Evolutionary conservation across 2,888 invertebrate species (phyloP).

Genomic region (Pherbina coryleti): DNA sequence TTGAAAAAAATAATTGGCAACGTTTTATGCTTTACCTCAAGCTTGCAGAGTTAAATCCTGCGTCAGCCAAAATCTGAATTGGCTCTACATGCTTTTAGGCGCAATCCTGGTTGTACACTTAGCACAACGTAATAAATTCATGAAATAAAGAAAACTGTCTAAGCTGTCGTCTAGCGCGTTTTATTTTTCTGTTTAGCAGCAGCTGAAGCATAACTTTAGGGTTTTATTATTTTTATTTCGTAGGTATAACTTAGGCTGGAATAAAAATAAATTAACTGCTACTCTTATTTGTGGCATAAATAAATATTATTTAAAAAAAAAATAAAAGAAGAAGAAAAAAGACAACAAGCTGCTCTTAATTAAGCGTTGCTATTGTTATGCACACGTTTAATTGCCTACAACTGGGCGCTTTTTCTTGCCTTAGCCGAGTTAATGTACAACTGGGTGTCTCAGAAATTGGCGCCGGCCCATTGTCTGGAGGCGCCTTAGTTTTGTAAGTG

Average conservation of each 20-base stretch:
- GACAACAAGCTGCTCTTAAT: conserved; percentile 9
- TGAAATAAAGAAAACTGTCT: too few species aligned
- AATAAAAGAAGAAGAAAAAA: background rate
- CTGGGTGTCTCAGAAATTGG: background rate
- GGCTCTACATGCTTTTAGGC: too few species aligned
- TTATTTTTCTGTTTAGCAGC: too few species aligned
- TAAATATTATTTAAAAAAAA: background rate
- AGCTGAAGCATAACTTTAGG: background rate
- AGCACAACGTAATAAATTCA: too few species aligned
- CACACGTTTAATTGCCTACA: conserved; percentile 4
- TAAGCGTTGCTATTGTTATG: background rate
- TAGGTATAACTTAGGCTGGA: background rate
- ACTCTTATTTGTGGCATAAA: background rate
- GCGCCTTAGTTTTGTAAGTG: background rate
- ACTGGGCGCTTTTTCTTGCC: background rate
- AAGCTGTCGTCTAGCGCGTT: too few species aligned
- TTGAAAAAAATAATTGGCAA: conserved; percentile 3
- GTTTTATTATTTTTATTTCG: background rate
- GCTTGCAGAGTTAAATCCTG: too few species aligned
- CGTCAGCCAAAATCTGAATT: too few species aligned
- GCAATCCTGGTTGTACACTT: too few species aligned
- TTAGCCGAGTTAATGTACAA: background rate
- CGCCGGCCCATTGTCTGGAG: background rate
- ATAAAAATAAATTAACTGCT: background rate
- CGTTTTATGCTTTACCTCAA: background rate